Percentiles rank a stretch among this genome's conserved stretches.
Conservation (phyloP, 2,888 invertebrate species). For the Acanthoscelides obtectus region DNA sequence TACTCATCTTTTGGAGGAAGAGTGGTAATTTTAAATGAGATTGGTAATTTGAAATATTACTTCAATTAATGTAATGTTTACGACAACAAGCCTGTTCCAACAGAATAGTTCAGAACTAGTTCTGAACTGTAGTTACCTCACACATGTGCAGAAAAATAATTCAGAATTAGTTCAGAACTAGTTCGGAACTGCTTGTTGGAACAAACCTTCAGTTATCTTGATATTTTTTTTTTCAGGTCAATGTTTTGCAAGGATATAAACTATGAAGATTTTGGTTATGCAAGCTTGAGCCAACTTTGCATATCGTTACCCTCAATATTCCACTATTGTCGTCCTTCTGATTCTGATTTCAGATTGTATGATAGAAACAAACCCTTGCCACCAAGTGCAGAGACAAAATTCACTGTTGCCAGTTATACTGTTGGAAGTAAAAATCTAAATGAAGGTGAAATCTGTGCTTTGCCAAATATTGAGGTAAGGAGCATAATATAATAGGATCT, state of each 20-base stretch:
- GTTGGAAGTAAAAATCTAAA: conserved; percentile 4
- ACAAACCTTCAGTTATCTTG: no score
- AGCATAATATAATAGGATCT: no score
- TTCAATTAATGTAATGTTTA: no score
- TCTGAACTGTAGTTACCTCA: no score
- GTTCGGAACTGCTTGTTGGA: no score
- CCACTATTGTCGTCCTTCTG: conserved; percentile 32
- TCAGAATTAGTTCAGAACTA: no score
- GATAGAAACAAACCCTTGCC: conserved; percentile 35
- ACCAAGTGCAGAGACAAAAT: conserved; percentile 17
- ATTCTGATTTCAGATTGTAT: conserved; percentile 40
- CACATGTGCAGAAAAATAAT: no score
- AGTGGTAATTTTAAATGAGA: no score
- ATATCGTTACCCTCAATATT: conserved; percentile 35
- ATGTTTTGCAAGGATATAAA: conserved; percentile 32
- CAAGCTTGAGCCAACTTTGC: conserved; percentile 38
- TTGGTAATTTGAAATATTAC: no score
- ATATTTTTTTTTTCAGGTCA: conserved; percentile 26
- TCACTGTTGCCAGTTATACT: conserved; percentile 24
- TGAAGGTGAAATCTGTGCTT: conserved; percentile 5
- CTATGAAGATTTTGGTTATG: conserved; percentile 36
- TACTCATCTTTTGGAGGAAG: no score
- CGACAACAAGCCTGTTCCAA: no score
- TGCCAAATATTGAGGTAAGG: conserved; percentile 21
- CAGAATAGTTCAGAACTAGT: no score